phyloP scores from a whole-genome alignment of 2,888 invertebrate species.

The Microctonus brassicae region DNA sequence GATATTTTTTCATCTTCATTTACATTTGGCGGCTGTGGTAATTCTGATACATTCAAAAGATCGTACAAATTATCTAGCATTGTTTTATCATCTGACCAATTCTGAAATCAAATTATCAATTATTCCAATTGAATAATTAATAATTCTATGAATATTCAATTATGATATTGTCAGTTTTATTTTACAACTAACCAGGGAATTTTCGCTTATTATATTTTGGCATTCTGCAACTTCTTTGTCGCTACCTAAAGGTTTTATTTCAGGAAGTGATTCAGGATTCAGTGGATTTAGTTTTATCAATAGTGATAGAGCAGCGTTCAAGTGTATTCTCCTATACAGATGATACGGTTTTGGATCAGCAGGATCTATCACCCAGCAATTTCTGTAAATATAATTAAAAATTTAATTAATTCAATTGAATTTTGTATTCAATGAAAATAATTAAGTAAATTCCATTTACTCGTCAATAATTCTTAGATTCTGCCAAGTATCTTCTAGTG shows the following conservation, averaged over 20 bases:
- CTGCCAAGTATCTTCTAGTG: constrained; percentile 54
- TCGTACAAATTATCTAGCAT: constrained; percentile 57
- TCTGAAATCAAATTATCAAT: constrained; percentile 46
- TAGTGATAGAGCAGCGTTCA: constrained; percentile 59
- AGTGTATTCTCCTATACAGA: constrained; percentile 60
- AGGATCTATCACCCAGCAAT: constrained; percentile 65
- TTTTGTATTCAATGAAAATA: neutral
- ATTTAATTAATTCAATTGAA: too few relatives aligned
- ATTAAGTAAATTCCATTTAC: constrained; percentile 50
- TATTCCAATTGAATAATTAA: constrained; percentile 38
- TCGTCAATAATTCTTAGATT: constrained; percentile 59
- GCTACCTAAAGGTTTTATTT: constrained; percentile 61
- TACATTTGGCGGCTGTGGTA: constrained; percentile 50
- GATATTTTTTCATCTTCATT: constrained; percentile 1
- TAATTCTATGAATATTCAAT: constrained; percentile 53
- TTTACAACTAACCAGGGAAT: too few relatives aligned
- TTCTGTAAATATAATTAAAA: constrained; percentile 48
- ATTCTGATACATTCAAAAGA: constrained; percentile 56
- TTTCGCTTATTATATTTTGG: constrained; percentile 50
- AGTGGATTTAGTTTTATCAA: constrained; percentile 57
- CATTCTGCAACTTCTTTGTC: constrained; percentile 55
- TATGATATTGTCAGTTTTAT: too few relatives aligned
- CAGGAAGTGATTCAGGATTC: constrained; percentile 53
- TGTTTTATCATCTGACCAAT: constrained; percentile 56
- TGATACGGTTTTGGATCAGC: constrained; percentile 60